Evolutionary conservation across 2,888 invertebrate genomes (phyloP).

Genomic region (Ethmia dodecea): DNA sequence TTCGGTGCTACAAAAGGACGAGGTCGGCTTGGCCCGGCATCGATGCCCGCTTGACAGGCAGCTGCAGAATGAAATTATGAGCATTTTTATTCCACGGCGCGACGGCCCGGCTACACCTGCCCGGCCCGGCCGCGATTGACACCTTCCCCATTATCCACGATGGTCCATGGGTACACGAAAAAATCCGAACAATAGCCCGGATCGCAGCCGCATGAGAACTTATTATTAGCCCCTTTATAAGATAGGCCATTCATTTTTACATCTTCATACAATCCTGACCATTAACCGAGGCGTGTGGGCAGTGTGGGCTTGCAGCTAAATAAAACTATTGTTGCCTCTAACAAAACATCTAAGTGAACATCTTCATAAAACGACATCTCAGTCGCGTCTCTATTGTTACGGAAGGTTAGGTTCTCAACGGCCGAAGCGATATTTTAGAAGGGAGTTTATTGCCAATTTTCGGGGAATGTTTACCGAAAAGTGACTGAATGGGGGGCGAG

Average conservation of each 20-base stretch:
- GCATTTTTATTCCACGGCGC: constrained; percentile 62
- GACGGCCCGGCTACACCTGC: constrained; percentile 57
- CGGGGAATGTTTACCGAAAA: constrained; percentile 70
- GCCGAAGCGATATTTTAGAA: constrained; percentile 55
- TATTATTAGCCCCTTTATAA: constrained; percentile 71
- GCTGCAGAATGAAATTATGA: constrained; percentile 74
- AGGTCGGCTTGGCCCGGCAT: constrained; percentile 45
- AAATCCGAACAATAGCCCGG: constrained; percentile 62
- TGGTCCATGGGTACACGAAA: constrained; percentile 49
- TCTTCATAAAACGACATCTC: constrained; percentile 66
- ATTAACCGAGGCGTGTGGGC: constrained; percentile 75
- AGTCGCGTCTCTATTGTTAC: constrained; percentile 52
- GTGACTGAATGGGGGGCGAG: constrained; percentile 68
- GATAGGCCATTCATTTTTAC: constrained; percentile 66
- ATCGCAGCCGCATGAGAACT: constrained; percentile 71
- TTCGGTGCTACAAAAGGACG: constrained; percentile 59
- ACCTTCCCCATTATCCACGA: constrained; percentile 69
- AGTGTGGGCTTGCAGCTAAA: constrained; percentile 69
- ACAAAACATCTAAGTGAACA: constrained; percentile 73
- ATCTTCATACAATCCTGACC: constrained; percentile 72
- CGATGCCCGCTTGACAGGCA: constrained; percentile 68
- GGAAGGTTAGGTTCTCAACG: constrained; percentile 41
- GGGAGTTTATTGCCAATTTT: constrained; percentile 73
- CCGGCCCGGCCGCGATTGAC: constrained; percentile 64
- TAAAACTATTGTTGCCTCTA: constrained; percentile 72